phyloP scores from a whole-genome alignment of 2,797 vertebrate species.

The Schizopygopsis pylzovi region DNA sequence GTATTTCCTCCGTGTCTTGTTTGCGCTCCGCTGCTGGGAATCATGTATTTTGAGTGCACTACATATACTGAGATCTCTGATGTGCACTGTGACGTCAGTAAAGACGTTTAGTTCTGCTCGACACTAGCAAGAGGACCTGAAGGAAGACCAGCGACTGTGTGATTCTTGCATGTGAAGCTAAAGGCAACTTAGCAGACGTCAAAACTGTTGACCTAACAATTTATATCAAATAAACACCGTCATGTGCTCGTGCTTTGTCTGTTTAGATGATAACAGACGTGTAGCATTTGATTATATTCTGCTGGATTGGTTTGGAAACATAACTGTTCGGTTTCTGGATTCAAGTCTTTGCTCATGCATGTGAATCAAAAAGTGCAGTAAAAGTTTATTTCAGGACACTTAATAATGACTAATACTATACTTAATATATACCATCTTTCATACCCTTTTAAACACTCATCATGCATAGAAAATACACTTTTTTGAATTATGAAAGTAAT shows the following conservation, averaged over 20 bases:
- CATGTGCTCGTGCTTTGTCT: conserved; percentile 19
- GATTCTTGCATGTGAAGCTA: neutral
- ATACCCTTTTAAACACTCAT: too few relatives aligned
- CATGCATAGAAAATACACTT: too few relatives aligned
- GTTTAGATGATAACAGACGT: neutral
- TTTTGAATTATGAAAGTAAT: too few relatives aligned
- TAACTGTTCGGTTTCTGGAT: neutral
- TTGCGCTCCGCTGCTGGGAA: neutral
- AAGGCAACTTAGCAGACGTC: conserved; percentile 25
- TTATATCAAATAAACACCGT: conserved; percentile 68
- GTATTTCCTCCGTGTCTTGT: neutral
- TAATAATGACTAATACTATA: too few relatives aligned
- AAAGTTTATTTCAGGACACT: too few relatives aligned
- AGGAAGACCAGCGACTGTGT: neutral
- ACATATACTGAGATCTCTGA: neutral
- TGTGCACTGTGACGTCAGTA: neutral
- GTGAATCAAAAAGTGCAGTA: too few relatives aligned
- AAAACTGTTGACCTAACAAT: conserved; percentile 65
- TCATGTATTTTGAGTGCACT: neutral
- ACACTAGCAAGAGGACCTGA: neutral
- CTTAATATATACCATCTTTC: too few relatives aligned
- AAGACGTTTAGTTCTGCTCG: neutral
- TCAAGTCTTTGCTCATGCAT: too few relatives aligned
- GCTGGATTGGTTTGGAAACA: neutral
- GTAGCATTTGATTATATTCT: neutral